Evolutionary conservation across 2,113 vertebrate species (phyloP).

Genomic region (Sander vitreus): DNA sequence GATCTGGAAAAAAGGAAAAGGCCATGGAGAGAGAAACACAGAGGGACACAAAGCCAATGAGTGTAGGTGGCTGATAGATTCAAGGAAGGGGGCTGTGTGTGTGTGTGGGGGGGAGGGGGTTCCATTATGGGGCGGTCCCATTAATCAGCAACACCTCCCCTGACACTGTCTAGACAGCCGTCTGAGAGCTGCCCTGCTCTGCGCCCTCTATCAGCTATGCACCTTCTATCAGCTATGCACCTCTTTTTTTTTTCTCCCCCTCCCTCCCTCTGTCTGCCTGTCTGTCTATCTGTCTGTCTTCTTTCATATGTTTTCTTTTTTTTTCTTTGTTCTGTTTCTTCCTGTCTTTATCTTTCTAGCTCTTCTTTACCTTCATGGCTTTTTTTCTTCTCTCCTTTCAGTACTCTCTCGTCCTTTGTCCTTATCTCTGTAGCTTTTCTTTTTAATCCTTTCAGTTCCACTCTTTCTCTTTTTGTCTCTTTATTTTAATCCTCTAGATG

Average conservation of each 20-base stretch:
- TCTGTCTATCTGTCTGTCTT: constrained; percentile 43
- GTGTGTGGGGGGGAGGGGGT: constrained; percentile 44
- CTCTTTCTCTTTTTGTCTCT: constrained; percentile 42
- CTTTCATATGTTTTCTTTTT: constrained; percentile 24
- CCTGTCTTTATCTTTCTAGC: constrained; percentile 24
- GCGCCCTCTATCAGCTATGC: constrained; percentile 58
- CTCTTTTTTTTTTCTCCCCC: constrained; percentile 40
- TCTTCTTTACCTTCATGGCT: constrained; percentile 8
- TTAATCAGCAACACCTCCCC: constrained; percentile 83
- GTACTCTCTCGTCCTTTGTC: constrained; percentile 5
- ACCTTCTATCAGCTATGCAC: constrained; percentile 60
- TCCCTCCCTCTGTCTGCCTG: constrained; percentile 2
- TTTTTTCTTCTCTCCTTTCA: constrained; percentile 36
- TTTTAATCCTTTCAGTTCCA: constrained; percentile 50
- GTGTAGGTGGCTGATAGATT: constrained; percentile 69
- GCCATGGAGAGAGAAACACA: constrained; percentile 46
- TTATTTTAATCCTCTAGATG: constrained; percentile 49
- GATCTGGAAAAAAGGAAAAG: constrained; percentile 50
- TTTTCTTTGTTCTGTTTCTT: constrained; percentile 13
- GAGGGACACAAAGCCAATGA: constrained; percentile 60
- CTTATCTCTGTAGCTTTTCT: constrained; percentile 53
- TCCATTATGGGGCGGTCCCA: constrained; percentile 69
- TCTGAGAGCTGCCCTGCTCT: constrained; percentile 79
- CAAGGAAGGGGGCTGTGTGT: constrained; percentile 38
- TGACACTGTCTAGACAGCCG: constrained; percentile 84